Percentiles rank a stretch among this genome's conserved stretches.
Conservation (phyloP, 2,888 invertebrate genomes). For the Oligia latruncula region DNA sequence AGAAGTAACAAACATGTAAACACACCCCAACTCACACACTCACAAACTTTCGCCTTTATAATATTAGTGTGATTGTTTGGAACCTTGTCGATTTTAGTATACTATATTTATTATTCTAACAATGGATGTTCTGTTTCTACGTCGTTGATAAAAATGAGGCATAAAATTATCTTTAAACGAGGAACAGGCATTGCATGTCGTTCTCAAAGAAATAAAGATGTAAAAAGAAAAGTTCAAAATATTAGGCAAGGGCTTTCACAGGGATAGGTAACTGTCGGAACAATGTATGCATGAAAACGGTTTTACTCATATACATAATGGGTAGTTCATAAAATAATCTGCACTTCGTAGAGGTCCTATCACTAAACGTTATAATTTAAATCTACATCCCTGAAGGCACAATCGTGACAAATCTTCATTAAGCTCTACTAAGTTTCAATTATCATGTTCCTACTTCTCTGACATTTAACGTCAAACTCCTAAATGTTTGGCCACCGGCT, state of each 20-base stretch:
- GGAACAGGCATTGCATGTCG: constrained; percentile 31
- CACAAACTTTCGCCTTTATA: no score
- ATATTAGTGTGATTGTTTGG: background rate
- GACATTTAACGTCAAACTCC: constrained; percentile 45
- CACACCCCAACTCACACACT: no score
- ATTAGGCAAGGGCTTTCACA: constrained; percentile 1
- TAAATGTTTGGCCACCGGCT: constrained; percentile 52
- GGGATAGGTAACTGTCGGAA: background rate
- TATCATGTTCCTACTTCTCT: constrained; percentile 54
- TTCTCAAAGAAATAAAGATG: constrained; percentile 22
- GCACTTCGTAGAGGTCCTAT: background rate
- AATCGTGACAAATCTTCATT: constrained; percentile 30
- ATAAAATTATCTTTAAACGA: constrained; percentile 46
- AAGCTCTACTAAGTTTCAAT: constrained; percentile 50
- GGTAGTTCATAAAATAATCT: background rate
- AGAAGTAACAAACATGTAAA: no score
- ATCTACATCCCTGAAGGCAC: constrained; percentile 10
- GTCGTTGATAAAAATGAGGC: constrained; percentile 28
- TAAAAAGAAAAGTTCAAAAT: constrained; percentile 29
- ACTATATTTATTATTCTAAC: background rate
- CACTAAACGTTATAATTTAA: background rate
- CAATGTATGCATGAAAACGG: constrained; percentile 4
- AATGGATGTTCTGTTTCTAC: background rate
- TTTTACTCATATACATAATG: background rate
- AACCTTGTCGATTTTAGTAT: background rate